Evolutionary conservation across 2,113 vertebrate genomes (phyloP).

Genomic region (Engystomops pustulosus): DNA sequence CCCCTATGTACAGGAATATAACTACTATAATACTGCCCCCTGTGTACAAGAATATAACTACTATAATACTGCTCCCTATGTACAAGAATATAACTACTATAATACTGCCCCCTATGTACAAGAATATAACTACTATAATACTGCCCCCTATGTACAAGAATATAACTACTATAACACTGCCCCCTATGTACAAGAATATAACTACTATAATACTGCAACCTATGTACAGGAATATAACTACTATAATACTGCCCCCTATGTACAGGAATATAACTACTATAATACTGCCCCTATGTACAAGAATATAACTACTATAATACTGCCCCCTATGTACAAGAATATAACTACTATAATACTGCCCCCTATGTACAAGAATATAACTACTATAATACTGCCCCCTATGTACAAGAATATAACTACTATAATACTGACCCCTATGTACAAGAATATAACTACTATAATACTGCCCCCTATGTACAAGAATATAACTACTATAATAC

Average conservation of each 20-base stretch:
- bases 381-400: neutral
- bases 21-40: neutral
- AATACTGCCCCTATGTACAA: no score
- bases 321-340: neutral
- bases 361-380: neutral
- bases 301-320: constrained; percentile 2
- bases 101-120: neutral
- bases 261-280: no score
- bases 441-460: constrained; percentile 2
- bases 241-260: no score
- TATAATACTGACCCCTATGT: neutral
- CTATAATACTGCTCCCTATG: neutral
- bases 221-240: neutral
- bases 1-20: no score
- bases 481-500: no score
- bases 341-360: neutral
- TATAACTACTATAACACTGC: constrained; percentile 1
- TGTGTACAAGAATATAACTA: neutral
- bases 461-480: neutral
- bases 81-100: neutral
- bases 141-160: neutral
- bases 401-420: neutral
- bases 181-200: constrained; percentile 1
- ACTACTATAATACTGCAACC: neutral
- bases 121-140: neutral